Evolutionary conservation across 2,888 invertebrate genomes (phyloP), one percentile per base, ranked within the genome.

Genomic region (Bellardia bayeri): DNA sequence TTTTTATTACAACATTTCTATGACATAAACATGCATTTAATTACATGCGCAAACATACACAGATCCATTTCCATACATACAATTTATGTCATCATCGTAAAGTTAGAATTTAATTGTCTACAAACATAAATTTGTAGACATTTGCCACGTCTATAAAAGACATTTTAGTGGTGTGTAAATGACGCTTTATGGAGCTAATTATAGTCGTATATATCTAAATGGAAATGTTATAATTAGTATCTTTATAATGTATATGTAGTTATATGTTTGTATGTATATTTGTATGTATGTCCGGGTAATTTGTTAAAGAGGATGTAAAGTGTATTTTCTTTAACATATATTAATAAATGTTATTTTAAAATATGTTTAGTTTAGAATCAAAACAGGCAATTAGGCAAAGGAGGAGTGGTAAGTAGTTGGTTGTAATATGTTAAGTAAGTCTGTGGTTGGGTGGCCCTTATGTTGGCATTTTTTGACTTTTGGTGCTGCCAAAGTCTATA

Each of bases 131-230:
- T 56, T 66, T 78, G 42, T 54, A 78, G 54, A 54, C 61, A 74
- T 58, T 74, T 74, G 74, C 42, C 74, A 45, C 45, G 8, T 61
- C 45, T 61, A 54, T 66, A 66, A 78, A 54, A 54, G n/a, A 54
- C 51, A 51, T 69, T 79, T 79, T 79, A 80, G 69, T 63, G 40
- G 61, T 40, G 51, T 37, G 37, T 63, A 71, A 80, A 80, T 80
- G 69, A 63, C 69, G 61, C 16, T 71, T 71, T 51, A 71, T 80
- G 14, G 40, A 49, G 71, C 69, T 71, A 80, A 80, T 80, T 80
- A 63, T 71, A 30, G 30, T 80, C 69, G n/a, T 69, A 69, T 61
- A 71, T 49, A 23, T 23, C 23, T 23, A 51, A 80, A 54, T 6
- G 30, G 71, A 63, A 80, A 63, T 80, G 42, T 42, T 63, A 33